Evolutionary conservation across 1,140 invertebrate species (phyloP).

Genomic region (Magallana angulata): DNA sequence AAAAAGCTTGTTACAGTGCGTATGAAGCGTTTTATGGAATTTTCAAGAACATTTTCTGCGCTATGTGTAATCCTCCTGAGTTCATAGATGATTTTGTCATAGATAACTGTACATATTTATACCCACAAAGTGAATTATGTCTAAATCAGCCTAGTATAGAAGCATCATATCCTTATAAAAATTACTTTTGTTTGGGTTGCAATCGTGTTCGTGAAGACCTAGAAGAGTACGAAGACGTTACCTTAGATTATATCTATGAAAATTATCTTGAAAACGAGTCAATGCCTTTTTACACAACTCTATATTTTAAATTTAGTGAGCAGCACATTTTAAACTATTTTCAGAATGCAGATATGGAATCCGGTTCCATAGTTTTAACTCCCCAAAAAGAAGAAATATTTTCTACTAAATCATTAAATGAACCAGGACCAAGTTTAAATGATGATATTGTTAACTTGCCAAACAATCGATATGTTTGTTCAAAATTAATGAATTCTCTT

Average conservation of each 20-base stretch:
- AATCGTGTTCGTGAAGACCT: background rate
- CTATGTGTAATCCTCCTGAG: background rate
- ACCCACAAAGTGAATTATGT: background rate
- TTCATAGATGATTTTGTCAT: background rate
- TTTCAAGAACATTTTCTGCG: conserved; percentile 9
- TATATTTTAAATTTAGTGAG: too few relatives aligned
- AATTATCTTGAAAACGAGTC: background rate
- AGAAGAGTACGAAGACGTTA: background rate
- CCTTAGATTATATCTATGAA: background rate
- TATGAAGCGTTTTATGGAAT: background rate
- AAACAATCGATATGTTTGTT: background rate
- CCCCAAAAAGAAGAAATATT: too few relatives aligned
- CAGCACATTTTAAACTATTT: too few relatives aligned
- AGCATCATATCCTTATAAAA: background rate
- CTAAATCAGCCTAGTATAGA: background rate
- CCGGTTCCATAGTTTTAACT: too few relatives aligned
- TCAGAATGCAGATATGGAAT: too few relatives aligned
- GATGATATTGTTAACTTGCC: background rate
- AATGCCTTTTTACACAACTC: too few relatives aligned
- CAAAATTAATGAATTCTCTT: background rate
- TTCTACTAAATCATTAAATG: too few relatives aligned
- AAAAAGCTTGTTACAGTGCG: background rate
- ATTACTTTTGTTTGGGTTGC: background rate
- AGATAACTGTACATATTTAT: background rate
- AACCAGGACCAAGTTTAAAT: too few relatives aligned